Percentiles rank a stretch among this genome's conserved stretches.
phyloP scores from a whole-genome alignment of 2,797 vertebrate species.

The Linurgus olivaceus region DNA sequence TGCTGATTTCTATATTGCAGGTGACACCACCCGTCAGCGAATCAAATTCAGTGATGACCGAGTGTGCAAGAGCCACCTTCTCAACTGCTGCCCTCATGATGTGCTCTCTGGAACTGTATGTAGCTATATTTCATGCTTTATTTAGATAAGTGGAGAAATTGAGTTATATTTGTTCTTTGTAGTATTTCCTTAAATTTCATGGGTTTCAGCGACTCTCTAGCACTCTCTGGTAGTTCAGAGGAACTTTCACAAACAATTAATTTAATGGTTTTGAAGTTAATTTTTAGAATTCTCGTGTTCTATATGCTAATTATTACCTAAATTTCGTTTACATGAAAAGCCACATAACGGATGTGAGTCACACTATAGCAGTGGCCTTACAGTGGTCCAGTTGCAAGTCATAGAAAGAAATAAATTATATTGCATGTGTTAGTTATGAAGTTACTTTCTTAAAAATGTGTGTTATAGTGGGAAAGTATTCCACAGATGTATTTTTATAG shows the following conservation, averaged over 20 bases:
- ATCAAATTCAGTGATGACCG: slow-evolving; percentile 98
- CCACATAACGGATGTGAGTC: fast-evolving
- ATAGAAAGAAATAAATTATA: neutral
- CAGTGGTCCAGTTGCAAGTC: neutral
- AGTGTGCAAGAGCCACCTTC: slow-evolving; percentile 98
- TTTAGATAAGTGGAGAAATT: neutral
- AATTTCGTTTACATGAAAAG: neutral
- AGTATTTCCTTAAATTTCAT: neutral
- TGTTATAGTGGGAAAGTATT: neutral
- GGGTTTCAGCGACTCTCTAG: neutral
- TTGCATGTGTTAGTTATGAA: neutral
- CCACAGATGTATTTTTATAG: neutral
- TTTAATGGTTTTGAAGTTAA: neutral
- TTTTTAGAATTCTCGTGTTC: neutral
- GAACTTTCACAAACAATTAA: neutral
- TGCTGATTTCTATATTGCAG: slow-evolving; percentile 80
- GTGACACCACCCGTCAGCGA: slow-evolving; percentile 93
- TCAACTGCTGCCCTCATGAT: slow-evolving; percentile 98
- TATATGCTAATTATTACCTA: neutral
- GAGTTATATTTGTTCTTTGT: neutral
- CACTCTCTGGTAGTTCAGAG: neutral
- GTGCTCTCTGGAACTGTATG: slow-evolving; percentile 97
- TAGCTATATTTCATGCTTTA: slow-evolving; percentile 23
- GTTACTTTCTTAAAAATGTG: neutral
- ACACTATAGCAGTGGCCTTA: neutral